Evolutionary conservation across 2,113 vertebrate species (phyloP), one percentile per base, ranked within the genome.

Genomic region (Zeus faber): DNA sequence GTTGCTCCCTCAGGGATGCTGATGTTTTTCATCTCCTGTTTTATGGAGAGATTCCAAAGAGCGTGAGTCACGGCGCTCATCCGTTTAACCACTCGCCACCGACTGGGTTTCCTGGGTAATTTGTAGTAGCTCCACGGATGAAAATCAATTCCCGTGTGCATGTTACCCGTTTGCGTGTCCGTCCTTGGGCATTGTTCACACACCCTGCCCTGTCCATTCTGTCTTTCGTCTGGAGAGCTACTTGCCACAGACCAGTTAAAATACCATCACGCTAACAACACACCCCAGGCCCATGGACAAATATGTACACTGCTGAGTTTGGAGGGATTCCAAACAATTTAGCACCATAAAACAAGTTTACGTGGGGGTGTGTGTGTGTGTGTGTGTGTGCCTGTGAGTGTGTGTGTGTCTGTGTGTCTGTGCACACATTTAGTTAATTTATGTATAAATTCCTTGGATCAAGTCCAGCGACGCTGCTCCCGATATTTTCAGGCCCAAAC

Each of bases 31-130:
- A 23, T 58, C 46, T 45, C 17, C 4, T n/a, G 54, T 72, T 50
- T 77, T 58, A 48, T 65, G 44, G 63, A 62, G 8, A 72, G 33
- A 81, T 80, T 78, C 73, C 71, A 44, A 14, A 62, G 50, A 0
- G 23, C 22, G 16, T 73, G 65, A 78, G 57, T 81, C 74, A 84
- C 51, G 21, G 55, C 40, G 41, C 49, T 72, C n/a, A 66, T 53
- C 24, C 56, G 41, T 55, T 64, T 66, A 63, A 66, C 40, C 27
- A 37, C 27, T 45, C 46, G n/a, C n/a, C n/a, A n/a, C n/a, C n/a
- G n/a, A n/a, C n/a, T n/a, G n/a, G n/a, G n/a, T n/a, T n/a, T n/a
- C n/a, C n/a, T n/a, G n/a, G n/a, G n/a, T n/a, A n/a, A n/a, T n/a
- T n/a, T n/a, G n/a, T 50, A 47, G 44, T 37, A 47, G 45, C 52